Evolutionary conservation across 2,797 vertebrate species (phyloP).

Genomic region (Falco novaeseelandiae): DNA sequence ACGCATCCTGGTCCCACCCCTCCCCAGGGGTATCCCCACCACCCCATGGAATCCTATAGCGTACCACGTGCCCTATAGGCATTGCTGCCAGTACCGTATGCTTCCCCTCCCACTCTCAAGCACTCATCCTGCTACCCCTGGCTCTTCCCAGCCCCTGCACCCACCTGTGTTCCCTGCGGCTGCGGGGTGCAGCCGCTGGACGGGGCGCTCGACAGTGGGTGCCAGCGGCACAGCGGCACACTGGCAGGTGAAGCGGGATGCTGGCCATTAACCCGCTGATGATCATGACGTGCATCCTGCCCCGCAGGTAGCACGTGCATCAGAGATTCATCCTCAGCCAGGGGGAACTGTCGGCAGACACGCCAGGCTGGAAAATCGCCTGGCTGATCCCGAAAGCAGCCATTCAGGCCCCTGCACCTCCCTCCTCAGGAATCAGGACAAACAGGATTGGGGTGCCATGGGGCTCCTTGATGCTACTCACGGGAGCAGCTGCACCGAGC

Average conservation of each 20-base stretch:
- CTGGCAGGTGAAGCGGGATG: not conserved
- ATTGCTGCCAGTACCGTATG: fast-evolving
- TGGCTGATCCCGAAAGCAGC: not conserved
- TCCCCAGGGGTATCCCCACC: not conserved
- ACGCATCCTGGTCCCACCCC: fast-evolving
- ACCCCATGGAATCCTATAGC: not conserved
- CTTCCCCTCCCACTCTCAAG: not conserved
- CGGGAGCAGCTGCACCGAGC: not conserved
- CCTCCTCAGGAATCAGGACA: slow-evolving; percentile 56
- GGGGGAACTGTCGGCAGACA: not conserved
- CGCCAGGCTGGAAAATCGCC: not conserved
- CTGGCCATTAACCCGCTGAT: not conserved
- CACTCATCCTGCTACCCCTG: fast-evolving
- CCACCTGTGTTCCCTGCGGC: not conserved
- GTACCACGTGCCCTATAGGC: fast-evolving
- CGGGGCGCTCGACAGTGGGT: not conserved
- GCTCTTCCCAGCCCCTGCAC: not conserved
- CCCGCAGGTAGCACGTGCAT: not conserved
- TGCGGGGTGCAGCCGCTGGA: fast-evolving
- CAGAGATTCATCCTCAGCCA: not conserved
- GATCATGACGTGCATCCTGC: not conserved
- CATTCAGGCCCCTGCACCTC: not conserved
- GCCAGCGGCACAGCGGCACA: not conserved
- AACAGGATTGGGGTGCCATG: not conserved
- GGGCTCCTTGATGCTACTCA: not conserved